These are phyloP conservation scores for Aricia artaxerxes DNA, from an alignment of 2,888 invertebrate species.

Conservation along the genomic window DNA sequence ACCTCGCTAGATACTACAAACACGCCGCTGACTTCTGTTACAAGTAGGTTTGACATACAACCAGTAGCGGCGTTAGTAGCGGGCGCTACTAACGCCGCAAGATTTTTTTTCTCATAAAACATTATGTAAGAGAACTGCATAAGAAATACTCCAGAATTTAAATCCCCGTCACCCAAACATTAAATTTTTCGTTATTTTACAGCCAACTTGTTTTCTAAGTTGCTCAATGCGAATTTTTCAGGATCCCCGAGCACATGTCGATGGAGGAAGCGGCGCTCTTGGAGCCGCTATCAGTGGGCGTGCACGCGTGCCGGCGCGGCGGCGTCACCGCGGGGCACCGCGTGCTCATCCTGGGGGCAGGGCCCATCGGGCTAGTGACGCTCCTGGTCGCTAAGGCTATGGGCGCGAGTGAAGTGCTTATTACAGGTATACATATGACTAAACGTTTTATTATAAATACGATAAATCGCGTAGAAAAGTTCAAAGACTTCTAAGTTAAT, in stretches of 20 bases:
- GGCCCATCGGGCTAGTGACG: conserved; percentile 93
- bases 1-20: conserved; percentile 90
- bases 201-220: too few species aligned
- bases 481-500: too few species aligned
- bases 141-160: too few species aligned
- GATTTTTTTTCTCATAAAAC: too few species aligned
- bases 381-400: conserved; percentile 90
- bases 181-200: too few species aligned
- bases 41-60: conserved; percentile 77
- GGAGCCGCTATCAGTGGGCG: conserved; percentile 96
- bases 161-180: too few species aligned
- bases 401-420: conserved; percentile 89
- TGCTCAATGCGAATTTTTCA: conserved; percentile 52
- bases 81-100: too few species aligned
- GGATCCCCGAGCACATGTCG: conserved; percentile 92
- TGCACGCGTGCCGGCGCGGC: conserved; percentile 94
- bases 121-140: too few species aligned
- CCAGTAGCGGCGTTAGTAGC: not conserved
- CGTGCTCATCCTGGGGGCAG: conserved; percentile 90
- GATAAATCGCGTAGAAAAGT: not conserved
- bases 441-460: not conserved
- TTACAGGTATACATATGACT: conserved; percentile 79
- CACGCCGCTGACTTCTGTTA: conserved; percentile 95
- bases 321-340: conserved; percentile 85
- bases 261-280: conserved; percentile 96